Percentiles rank a stretch among this genome's conserved stretches.
Evolutionary conservation across 2,113 vertebrate species (phyloP).

Genomic region (Columba janthina): DNA sequence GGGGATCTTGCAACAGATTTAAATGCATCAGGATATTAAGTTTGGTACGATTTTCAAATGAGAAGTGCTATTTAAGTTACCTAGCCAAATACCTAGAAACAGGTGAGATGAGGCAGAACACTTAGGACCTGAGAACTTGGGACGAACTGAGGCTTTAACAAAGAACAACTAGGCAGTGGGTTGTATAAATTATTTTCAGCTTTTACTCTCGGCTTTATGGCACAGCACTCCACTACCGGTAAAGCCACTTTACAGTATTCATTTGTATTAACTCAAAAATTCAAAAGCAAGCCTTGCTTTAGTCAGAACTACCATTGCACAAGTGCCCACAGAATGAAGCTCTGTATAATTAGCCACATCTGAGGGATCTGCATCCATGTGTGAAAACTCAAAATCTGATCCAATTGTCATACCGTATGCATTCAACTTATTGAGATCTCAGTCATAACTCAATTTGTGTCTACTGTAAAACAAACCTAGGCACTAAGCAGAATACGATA

Average conservation of each 20-base stretch:
- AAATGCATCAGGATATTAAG: background rate
- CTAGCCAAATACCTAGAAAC: background rate
- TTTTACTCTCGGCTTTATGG: background rate
- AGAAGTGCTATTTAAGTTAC: background rate
- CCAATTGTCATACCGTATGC: fast-evolving
- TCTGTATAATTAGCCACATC: background rate
- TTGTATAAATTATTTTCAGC: background rate
- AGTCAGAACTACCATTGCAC: background rate
- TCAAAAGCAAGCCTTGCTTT: background rate
- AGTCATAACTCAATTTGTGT: background rate
- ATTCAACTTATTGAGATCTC: background rate
- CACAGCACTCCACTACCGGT: background rate
- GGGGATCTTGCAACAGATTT: fast-evolving
- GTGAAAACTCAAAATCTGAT: background rate
- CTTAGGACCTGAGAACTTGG: background rate
- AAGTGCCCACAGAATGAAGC: background rate
- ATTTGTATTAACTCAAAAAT: background rate
- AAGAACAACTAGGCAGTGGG: background rate
- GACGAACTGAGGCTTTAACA: background rate
- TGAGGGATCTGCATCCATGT: background rate
- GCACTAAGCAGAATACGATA: background rate
- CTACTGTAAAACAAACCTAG: background rate
- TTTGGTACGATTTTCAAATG: background rate
- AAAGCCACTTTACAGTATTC: background rate
- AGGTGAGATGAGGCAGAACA: background rate